These are phyloP conservation scores for Poicephalus gulielmi DNA, from an alignment of 2,113 vertebrate species.

Conservation along the genomic window DNA sequence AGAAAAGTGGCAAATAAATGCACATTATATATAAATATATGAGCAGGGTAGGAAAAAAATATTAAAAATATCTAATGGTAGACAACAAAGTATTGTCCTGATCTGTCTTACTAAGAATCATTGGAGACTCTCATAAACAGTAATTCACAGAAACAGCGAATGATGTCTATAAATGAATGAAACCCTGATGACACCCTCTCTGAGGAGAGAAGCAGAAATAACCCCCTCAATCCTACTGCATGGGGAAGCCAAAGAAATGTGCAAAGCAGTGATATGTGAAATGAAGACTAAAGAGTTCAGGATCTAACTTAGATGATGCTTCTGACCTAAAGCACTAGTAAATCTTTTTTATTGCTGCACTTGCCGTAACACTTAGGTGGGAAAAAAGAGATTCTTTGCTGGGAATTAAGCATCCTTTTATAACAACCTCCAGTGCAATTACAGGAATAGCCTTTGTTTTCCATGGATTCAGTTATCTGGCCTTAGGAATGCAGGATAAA, in stretches of 20 bases:
- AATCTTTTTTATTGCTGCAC: neutral
- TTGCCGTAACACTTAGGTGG: neutral
- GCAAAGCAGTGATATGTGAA: neutral
- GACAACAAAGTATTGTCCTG: neutral
- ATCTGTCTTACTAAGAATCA: neutral
- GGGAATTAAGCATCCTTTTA: neutral
- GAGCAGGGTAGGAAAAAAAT: neutral
- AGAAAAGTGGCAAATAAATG: neutral
- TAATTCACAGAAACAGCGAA: neutral
- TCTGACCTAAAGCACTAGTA: neutral
- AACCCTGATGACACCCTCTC: neutral
- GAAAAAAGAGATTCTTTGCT: neutral
- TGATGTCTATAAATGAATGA: neutral
- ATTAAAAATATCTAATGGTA: neutral
- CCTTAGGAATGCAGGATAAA: neutral
- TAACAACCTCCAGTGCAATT: neutral
- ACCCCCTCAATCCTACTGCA: accelerated
- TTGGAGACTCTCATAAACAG: neutral
- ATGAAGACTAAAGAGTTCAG: neutral
- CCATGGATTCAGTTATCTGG: neutral
- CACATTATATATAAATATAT: neutral
- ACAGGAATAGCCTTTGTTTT: neutral
- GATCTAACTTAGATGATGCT: neutral
- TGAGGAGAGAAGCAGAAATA: neutral
- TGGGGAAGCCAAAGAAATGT: neutral